A percentile compares a stretch with the other conserved stretches of the same genome.
phyloP scores from a whole-genome alignment of 1,140 invertebrate species.

The Sweltsa coloradensis region DNA sequence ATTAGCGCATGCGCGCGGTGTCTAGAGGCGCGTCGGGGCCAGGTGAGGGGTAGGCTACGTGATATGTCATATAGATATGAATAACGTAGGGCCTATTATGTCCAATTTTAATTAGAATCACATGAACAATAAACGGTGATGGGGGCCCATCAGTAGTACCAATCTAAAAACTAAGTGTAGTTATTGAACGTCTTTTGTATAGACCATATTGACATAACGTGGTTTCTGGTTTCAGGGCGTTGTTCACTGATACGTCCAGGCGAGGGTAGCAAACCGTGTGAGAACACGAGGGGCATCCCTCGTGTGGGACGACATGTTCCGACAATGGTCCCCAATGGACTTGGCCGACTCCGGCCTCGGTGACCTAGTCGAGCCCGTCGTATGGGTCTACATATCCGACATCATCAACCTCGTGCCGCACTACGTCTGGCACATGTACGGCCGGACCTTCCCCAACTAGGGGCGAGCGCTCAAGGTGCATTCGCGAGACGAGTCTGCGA shows the following conservation, averaged over 20 bases:
- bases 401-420: constrained; percentile 32
- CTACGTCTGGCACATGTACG: constrained; percentile 33
- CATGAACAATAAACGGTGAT: too few species aligned
- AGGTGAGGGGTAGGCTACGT: too few species aligned
- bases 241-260: too few species aligned
- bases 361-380: constrained; percentile 37
- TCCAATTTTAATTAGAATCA: too few species aligned
- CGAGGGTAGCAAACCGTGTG: not conserved
- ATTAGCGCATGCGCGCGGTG: constrained; percentile 24
- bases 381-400: constrained; percentile 30
- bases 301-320: constrained; percentile 55
- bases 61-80: too few species aligned
- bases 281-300: constrained; percentile 27
- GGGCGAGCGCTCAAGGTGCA: constrained; percentile 51
- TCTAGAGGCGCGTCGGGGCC: not conserved
- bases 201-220: too few species aligned
- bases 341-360: constrained; percentile 31
- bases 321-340: constrained; percentile 29
- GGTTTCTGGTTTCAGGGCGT: too few species aligned
- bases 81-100: too few species aligned
- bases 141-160: too few species aligned
- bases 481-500: constrained; percentile 45
- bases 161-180: too few species aligned
- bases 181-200: too few species aligned
- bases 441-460: constrained; percentile 39